A percentile compares a stretch with the other conserved stretches of the same genome.
Evolutionary conservation across 1,140 invertebrate species (phyloP).

Genomic region (Aphaenogaster rudis): DNA sequence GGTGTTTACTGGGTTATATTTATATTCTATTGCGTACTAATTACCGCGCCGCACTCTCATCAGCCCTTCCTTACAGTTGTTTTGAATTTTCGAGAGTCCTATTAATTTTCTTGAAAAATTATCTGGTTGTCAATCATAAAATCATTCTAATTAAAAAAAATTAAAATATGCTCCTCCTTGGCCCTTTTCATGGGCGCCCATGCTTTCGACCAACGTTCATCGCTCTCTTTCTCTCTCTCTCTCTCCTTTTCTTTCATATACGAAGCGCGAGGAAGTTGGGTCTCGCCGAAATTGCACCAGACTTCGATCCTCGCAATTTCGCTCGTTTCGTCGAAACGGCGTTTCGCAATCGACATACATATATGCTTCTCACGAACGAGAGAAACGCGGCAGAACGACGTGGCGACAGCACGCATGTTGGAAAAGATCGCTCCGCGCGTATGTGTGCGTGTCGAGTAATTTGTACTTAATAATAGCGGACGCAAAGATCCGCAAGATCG

Average conservation of each 20-base stretch:
- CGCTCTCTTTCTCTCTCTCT: background rate
- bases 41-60: no score
- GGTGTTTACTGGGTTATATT: no score
- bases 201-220: background rate
- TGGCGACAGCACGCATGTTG: background rate
- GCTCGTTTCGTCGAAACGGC: background rate
- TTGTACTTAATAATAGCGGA: background rate
- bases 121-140: no score
- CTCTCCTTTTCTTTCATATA: no score
- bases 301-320: background rate
- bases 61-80: no score
- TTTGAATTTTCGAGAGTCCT: no score
- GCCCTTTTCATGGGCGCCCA: no score
- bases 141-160: no score
- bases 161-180: no score
- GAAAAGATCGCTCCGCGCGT: background rate
- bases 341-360: background rate
- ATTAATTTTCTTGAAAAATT: no score
- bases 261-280: no score
- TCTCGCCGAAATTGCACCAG: background rate
- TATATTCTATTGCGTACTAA: no score
- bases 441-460: background rate
- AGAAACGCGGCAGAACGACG: background rate
- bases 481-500: background rate
- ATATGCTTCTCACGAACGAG: background rate